Base-by-base conservation (phyloP, 2,888 invertebrate species). In the Nomada flava region DNA sequence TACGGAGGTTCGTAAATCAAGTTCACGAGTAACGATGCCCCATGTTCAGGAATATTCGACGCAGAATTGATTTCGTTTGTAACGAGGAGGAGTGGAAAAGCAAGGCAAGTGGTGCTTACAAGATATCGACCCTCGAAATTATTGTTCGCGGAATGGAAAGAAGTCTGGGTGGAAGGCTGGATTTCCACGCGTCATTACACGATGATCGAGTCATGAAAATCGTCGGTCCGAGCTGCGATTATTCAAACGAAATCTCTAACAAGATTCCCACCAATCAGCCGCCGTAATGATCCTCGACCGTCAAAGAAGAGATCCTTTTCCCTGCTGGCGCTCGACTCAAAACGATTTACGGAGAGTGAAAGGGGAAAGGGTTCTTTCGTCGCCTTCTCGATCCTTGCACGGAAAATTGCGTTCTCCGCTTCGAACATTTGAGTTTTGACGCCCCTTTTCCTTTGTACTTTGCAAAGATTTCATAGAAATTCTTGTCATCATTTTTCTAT, bases 231-330 rank as follows among this genome's bases (percentile, higher is more conserved):
- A 89, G 89, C 89, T 86, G 89, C 90, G 92, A 93, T 93, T 93
- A 92, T 92, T 93, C 92, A 92, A 93, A 92, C 92, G 92, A 91
- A 91, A 92, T 89, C 91, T 89, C 89, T 93, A 93, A 93, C 92
- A 89, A 92, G 93, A 93, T 93, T 92, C 88, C 89, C 91, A 90
- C 88, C 92, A 92, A 93, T 92, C 93, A 92, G 87, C 88, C 83
- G 53, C 83, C 88, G 86, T 92, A 92, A 92, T 89, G 91, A 91
- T 88, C 87, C 87, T 74, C 85, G 76, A 78, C 78, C 82, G 81
- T 72, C 88, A 88, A 88, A 88, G 89, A 82, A 76, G 79, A 83
- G 74, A 72, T 75, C 80, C 70, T 72, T 76, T 68, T 75, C 69
- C 65, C 67, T 50, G 76, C 60, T 73, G 67, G 83, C 52, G 53